phyloP scores from a whole-genome alignment of 2,797 vertebrate genomes.

The Cuculus canorus region DNA sequence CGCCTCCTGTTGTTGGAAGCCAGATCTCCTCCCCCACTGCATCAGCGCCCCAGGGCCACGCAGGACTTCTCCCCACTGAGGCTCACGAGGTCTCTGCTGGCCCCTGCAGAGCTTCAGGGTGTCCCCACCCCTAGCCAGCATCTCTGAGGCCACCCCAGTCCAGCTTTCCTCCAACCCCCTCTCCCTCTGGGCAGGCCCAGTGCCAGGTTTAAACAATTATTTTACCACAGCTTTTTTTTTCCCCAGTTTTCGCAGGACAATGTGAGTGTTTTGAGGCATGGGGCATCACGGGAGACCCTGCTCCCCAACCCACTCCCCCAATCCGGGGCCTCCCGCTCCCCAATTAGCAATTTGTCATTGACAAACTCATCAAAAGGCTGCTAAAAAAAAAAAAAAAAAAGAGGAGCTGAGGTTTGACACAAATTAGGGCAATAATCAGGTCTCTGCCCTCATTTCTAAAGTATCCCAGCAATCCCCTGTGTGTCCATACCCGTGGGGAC shows the following conservation, averaged over 20 bases:
- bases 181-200: not conserved
- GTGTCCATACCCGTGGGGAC: not conserved
- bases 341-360: conserved; percentile 35
- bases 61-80: accelerated
- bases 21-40: accelerated
- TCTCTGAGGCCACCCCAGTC: not conserved
- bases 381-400: not conserved
- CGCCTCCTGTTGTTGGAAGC: not conserved
- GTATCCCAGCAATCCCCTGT: not conserved
- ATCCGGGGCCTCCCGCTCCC: not conserved
- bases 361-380: not conserved
- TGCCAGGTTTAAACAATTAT: not conserved
- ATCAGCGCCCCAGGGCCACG: not conserved
- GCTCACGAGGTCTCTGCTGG: not conserved
- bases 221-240: not conserved
- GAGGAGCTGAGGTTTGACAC: not conserved
- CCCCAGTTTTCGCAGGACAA: accelerated
- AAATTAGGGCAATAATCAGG: conserved; percentile 40
- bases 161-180: not conserved
- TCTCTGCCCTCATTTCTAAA: conserved; percentile 2
- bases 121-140: not conserved
- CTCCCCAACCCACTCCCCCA: not conserved
- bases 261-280: accelerated
- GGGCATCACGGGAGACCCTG: accelerated
- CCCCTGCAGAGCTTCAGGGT: not conserved